Evolutionary conservation across 2,888 invertebrate species (phyloP).

Genomic region (Nomada fucata): DNA sequence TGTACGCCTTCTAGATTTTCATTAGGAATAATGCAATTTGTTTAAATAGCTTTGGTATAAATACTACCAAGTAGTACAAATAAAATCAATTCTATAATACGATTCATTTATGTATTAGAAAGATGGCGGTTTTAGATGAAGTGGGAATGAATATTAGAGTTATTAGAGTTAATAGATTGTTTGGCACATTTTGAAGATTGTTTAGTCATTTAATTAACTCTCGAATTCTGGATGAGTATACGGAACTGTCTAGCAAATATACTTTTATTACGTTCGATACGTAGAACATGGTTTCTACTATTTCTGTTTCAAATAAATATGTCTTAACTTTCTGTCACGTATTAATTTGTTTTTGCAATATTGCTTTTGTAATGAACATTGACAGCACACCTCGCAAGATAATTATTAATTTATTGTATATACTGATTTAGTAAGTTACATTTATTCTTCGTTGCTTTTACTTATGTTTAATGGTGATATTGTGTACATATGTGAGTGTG

Average conservation of each 20-base stretch:
- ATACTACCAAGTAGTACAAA: not conserved
- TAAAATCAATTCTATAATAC: not conserved
- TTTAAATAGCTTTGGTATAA: not conserved
- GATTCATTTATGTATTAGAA: constrained; percentile 25
- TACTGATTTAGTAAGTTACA: constrained; percentile 24
- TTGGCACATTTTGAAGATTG: not conserved
- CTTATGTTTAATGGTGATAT: not conserved
- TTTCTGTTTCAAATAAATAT: constrained; percentile 8
- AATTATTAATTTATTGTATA: constrained; percentile 22
- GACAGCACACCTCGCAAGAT: not conserved
- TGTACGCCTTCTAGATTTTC: not conserved
- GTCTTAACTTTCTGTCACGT: not conserved
- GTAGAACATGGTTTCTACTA: constrained; percentile 3
- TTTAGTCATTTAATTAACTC: constrained; percentile 3
- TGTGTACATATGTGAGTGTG: not conserved
- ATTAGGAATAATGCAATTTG: not conserved
- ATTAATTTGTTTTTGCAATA: not conserved
- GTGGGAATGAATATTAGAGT: constrained; percentile 27
- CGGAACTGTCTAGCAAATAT: not conserved
- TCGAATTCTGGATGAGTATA: not conserved
- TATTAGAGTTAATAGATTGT: constrained; percentile 23
- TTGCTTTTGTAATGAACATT: constrained; percentile 12
- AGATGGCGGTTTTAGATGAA: not conserved
- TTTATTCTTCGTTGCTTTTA: constrained; percentile 1
- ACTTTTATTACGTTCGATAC: constrained; percentile 5